phyloP scores from a whole-genome alignment of 2,797 vertebrate genomes.

The Xiphorhynchus erythropygius region DNA sequence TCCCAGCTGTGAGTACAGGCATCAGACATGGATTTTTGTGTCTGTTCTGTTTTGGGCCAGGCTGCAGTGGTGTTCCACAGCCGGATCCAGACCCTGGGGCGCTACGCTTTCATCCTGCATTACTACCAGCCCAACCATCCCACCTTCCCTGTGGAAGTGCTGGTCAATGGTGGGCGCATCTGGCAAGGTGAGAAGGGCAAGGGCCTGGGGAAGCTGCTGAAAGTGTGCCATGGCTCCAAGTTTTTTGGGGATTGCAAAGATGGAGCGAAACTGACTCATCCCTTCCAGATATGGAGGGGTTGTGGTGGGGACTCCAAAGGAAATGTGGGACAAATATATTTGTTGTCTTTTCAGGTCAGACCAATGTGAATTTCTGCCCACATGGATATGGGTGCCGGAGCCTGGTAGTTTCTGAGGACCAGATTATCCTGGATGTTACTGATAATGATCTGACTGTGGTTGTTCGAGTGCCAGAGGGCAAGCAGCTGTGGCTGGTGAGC shows the following conservation, averaged over 20 bases:
- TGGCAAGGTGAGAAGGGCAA: slow-evolving; percentile 86
- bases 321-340: accelerated
- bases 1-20: not conserved
- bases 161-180: slow-evolving; percentile 86
- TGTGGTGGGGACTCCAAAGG: not conserved
- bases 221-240: accelerated
- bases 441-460: slow-evolving; percentile 88
- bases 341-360: slow-evolving; percentile 78
- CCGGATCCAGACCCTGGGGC: slow-evolving; percentile 83
- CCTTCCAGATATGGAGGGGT: not conserved
- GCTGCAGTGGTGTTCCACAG: slow-evolving; percentile 84
- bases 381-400: slow-evolving; percentile 91
- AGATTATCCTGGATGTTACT: slow-evolving; percentile 88
- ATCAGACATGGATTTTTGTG: not conserved
- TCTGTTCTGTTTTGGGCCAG: slow-evolving; percentile 66
- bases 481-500: slow-evolving; percentile 91
- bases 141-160: slow-evolving; percentile 84
- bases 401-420: slow-evolving; percentile 87
- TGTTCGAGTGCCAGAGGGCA: slow-evolving; percentile 85
- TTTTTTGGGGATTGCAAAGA: not conserved
- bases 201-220: not conserved
- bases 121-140: slow-evolving; percentile 90
- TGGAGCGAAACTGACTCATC: accelerated
- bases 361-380: slow-evolving; percentile 90
- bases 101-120: slow-evolving; percentile 92